These are phyloP conservation scores for Oxyura jamaicensis DNA, from an alignment of 2,113 vertebrate genomes.

Conservation along the genomic window DNA sequence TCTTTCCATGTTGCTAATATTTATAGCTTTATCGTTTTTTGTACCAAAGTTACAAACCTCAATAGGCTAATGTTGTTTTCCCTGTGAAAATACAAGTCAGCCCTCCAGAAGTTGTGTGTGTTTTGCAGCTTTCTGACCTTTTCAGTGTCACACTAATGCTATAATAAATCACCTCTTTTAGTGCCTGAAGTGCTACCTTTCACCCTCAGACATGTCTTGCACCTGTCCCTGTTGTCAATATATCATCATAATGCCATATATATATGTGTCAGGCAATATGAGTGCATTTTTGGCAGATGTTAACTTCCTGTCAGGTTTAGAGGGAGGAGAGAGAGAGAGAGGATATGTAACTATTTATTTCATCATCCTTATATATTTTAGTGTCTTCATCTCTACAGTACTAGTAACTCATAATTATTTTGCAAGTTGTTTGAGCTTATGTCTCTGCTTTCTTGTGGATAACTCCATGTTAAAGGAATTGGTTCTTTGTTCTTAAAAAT, in stretches of 20 bases:
- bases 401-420: fast-evolving
- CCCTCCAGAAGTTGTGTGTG: neutral
- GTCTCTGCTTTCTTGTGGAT: neutral
- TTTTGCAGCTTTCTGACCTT: slow-evolving; percentile 53
- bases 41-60: neutral
- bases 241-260: neutral
- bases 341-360: neutral
- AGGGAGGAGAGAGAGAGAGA: neutral
- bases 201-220: neutral
- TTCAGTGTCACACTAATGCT: neutral
- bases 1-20: neutral
- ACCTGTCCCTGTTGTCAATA: neutral
- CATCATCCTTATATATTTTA: neutral
- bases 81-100: neutral
- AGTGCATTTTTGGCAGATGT: neutral
- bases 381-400: neutral
- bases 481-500: neutral
- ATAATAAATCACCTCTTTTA: slow-evolving; percentile 46
- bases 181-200: slow-evolving; percentile 24
- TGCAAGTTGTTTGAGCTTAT: neutral
- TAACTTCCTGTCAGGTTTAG: neutral
- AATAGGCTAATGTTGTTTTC: neutral
- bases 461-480: neutral
- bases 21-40: neutral
- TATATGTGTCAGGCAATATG: neutral